Evolutionary conservation across 2,797 vertebrate genomes (phyloP).

Genomic region (Brachymystax lenok): DNA sequence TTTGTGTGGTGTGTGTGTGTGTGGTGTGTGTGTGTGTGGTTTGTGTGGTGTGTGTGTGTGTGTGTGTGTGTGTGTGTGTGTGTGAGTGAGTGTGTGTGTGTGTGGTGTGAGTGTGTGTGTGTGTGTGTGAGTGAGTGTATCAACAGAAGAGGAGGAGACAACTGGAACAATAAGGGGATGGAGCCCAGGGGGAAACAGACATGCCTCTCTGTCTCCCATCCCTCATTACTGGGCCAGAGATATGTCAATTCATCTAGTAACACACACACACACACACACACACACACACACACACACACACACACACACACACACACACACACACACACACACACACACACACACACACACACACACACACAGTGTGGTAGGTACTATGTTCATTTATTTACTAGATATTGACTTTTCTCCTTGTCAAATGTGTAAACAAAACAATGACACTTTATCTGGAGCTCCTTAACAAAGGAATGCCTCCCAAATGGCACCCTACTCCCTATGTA

Average conservation of each 20-base stretch:
- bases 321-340: neutral
- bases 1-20: no score
- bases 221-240: neutral
- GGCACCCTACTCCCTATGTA: neutral
- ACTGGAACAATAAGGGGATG: constrained; percentile 71
- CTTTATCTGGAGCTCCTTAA: constrained; percentile 51
- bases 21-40: no score
- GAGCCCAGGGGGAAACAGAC: constrained; percentile 52
- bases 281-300: no score
- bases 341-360: constrained; percentile 29
- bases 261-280: no score
- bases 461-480: neutral
- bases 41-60: no score
- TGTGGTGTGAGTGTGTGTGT: no score
- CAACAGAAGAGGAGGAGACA: constrained; percentile 45
- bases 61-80: no score
- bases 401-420: constrained; percentile 50
- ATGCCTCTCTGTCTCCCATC: no score
- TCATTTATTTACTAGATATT: constrained; percentile 65
- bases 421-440: constrained; percentile 68
- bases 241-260: neutral
- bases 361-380: constrained; percentile 9
- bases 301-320: no score
- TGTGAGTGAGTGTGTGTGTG: no score
- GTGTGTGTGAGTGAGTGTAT: no score